phyloP scores from a whole-genome alignment of 2,797 vertebrate genomes.

The Sardinella longiceps region DNA sequence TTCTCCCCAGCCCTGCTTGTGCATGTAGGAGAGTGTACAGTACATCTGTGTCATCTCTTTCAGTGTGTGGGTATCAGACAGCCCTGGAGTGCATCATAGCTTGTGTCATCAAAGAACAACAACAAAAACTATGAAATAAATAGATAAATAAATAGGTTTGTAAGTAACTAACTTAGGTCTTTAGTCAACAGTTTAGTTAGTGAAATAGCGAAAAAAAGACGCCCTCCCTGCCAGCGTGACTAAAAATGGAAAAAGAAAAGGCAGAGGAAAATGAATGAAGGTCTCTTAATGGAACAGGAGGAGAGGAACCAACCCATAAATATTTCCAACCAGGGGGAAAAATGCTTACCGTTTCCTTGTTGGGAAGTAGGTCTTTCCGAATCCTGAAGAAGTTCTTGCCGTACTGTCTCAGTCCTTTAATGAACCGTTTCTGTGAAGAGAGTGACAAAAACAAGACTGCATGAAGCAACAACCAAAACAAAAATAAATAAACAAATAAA shows the following conservation, averaged over 20 bases:
- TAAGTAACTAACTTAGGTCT: no score
- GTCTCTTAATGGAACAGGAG: conserved; percentile 9
- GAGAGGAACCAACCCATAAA: conserved; percentile 9
- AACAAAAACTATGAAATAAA: not conserved
- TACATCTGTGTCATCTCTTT: not conserved
- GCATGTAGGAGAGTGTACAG: not conserved
- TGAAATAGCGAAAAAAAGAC: not conserved
- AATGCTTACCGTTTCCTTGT: conserved; percentile 94
- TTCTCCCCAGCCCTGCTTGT: not conserved
- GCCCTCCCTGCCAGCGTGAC: not conserved
- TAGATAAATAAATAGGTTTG: not conserved
- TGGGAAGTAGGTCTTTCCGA: conserved; percentile 97
- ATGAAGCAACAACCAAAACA: conserved; percentile 44
- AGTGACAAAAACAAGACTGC: conserved; percentile 34
- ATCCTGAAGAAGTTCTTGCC: conserved; percentile 99
- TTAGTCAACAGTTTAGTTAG: no score
- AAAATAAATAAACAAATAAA: conserved; percentile 47
- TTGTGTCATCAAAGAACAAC: not conserved
- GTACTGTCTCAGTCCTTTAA: conserved; percentile 97
- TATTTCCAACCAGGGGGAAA: conserved; percentile 8
- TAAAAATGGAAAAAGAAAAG: conserved; percentile 20
- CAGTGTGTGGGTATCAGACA: not conserved
- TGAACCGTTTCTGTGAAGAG: conserved; percentile 91
- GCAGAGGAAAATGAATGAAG: conserved; percentile 23
- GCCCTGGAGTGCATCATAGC: no score